Conservation (phyloP, 2,113 vertebrate species). For the Bubo blakistoni region DNA sequence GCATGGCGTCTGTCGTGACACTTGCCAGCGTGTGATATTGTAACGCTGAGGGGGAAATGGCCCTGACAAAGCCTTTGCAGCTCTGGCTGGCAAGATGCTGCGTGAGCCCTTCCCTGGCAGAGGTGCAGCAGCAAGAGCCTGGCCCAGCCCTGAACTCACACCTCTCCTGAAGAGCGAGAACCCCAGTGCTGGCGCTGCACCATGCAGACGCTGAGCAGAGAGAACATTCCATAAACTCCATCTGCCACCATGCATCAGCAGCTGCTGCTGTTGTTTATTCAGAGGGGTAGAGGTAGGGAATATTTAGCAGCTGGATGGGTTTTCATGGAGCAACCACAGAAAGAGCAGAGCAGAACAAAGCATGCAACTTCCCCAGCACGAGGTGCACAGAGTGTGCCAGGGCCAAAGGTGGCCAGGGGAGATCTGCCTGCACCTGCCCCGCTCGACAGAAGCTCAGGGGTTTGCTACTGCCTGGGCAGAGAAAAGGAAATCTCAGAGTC, state of each 20-base stretch:
- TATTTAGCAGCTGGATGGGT: background rate
- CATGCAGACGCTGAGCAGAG: background rate
- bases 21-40: accelerated
- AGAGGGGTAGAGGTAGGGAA: background rate
- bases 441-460: background rate
- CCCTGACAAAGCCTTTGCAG: too few relatives aligned
- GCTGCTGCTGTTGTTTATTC: background rate
- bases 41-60: accelerated
- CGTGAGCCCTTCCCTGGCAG: background rate
- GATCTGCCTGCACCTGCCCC: background rate
- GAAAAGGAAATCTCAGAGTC: background rate
- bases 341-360: background rate
- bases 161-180: background rate
- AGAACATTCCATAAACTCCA: background rate
- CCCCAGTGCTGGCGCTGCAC: background rate
- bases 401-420: accelerated
- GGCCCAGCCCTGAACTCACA: background rate
- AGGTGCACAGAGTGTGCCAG: accelerated
- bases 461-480: background rate
- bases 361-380: accelerated
- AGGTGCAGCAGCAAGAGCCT: background rate
- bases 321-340: background rate
- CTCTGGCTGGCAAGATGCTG: too few relatives aligned
- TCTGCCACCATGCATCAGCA: background rate
- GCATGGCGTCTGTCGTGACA: accelerated